phyloP scores from a whole-genome alignment of 2,888 invertebrate genomes.

The Lydus trimaculatus region DNA sequence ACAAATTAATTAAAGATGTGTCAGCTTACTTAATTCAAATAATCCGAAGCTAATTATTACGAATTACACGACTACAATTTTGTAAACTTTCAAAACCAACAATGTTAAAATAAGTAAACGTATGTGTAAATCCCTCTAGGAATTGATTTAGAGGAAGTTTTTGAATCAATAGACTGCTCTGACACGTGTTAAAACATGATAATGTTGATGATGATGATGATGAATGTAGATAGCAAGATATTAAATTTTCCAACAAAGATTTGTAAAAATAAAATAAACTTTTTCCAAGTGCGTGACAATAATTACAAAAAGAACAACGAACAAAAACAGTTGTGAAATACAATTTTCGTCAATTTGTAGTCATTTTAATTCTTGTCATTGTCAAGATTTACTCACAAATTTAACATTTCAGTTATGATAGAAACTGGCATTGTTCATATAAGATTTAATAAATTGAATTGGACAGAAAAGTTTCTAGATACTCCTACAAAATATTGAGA shows the following conservation, averaged over 20 bases:
- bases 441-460: background rate
- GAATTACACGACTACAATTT: background rate
- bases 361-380: background rate
- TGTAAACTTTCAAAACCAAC: slow-evolving; percentile 21
- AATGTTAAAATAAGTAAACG: slow-evolving; percentile 23
- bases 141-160: slow-evolving; percentile 19
- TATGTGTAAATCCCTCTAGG: slow-evolving; percentile 23
- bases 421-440: background rate
- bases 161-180: background rate
- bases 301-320: too few species aligned
- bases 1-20: background rate
- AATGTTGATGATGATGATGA: background rate
- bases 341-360: background rate
- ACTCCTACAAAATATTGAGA: background rate
- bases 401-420: background rate
- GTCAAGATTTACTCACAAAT: background rate
- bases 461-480: background rate
- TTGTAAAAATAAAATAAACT: too few species aligned
- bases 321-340: background rate
- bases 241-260: background rate
- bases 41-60: background rate
- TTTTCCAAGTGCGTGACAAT: too few species aligned
- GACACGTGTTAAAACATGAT: background rate
- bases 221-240: background rate
- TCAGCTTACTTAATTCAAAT: background rate